These are phyloP conservation scores for Leptinotarsa peninsularis DNA, from an alignment of 2,888 invertebrate genomes.

Conservation along the genomic window DNA sequence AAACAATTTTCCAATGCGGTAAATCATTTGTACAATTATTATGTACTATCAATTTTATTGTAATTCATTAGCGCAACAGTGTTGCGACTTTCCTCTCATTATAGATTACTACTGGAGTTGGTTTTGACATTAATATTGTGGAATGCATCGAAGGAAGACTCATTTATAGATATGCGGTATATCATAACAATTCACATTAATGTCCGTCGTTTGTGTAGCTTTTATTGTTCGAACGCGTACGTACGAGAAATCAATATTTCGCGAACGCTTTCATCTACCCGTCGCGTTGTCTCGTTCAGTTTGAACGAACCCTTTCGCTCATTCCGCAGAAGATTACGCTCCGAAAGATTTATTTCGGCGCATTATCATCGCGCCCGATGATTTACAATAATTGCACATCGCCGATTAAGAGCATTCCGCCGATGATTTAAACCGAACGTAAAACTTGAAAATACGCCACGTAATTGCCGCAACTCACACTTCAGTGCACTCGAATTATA, in stretches of 20 bases:
- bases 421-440: slow-evolving; percentile 43
- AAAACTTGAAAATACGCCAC: slow-evolving; percentile 35
- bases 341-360: slow-evolving; percentile 36
- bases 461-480: slow-evolving; percentile 25
- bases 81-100: too few species aligned
- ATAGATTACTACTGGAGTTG: too few species aligned
- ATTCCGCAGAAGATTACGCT: slow-evolving; percentile 30
- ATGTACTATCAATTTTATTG: too few species aligned
- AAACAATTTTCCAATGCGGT: too few species aligned
- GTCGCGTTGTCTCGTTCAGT: not conserved
- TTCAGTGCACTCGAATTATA: slow-evolving; percentile 16
- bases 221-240: too few species aligned
- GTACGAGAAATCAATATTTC: not conserved
- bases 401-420: slow-evolving; percentile 49
- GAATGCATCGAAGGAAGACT: too few species aligned
- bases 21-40: too few species aligned
- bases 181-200: too few species aligned
- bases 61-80: too few species aligned
- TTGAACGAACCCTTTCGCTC: slow-evolving; percentile 17
- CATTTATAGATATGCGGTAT: too few species aligned
- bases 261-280: not conserved
- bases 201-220: too few species aligned
- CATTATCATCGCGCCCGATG: slow-evolving; percentile 42
- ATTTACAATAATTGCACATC: slow-evolving; percentile 50
- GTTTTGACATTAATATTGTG: too few species aligned